These are phyloP conservation scores for Calameuta idolon DNA, from an alignment of 2,888 invertebrate species.

Conservation along the genomic window DNA sequence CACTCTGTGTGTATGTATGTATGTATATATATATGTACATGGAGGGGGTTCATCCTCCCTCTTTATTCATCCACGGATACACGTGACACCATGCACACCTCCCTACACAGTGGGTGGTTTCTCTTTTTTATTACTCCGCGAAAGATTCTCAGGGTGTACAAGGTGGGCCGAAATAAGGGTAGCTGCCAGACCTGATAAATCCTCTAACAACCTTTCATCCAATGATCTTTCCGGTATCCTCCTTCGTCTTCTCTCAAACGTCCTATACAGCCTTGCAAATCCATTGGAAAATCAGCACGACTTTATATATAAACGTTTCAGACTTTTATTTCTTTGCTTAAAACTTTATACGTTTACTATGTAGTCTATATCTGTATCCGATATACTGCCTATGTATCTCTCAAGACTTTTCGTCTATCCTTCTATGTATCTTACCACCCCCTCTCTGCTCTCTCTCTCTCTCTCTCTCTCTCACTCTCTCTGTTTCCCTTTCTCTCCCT, in stretches of 20 bases:
- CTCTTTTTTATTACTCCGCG: slow-evolving; percentile 34
- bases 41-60: neutral
- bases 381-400: slow-evolving; percentile 29
- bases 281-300: neutral
- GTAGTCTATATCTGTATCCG: neutral
- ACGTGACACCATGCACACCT: neutral
- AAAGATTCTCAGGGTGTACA: slow-evolving; percentile 7
- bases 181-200: neutral
- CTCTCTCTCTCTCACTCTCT: neutral
- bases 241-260: neutral
- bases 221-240: neutral
- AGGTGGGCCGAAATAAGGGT: neutral
- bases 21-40: neutral
- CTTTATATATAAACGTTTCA: neutral
- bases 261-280: neutral
- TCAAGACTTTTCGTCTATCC: slow-evolving; percentile 21
- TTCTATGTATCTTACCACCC: slow-evolving; percentile 4
- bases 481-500: neutral
- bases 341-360: neutral
- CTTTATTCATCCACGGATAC: neutral
- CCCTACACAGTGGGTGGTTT: slow-evolving; percentile 34
- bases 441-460: neutral
- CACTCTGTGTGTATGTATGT: neutral
- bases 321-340: neutral
- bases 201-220: neutral